Conservation (phyloP, 2,113 vertebrate species). For the Rhinichthys klamathensis region DNA sequence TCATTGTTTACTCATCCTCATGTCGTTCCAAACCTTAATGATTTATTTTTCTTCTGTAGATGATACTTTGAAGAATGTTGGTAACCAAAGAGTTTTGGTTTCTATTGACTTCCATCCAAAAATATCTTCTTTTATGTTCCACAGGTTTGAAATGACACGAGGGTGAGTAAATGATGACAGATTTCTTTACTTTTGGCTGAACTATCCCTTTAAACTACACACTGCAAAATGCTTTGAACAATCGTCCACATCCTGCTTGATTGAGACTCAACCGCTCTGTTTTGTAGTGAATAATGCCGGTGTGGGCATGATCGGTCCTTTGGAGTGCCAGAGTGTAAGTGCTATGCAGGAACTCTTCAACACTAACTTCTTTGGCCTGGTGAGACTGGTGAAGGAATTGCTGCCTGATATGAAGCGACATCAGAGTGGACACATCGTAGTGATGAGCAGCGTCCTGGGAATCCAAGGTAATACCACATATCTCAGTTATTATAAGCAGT, state of each 20-base stretch:
- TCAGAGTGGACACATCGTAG: constrained; percentile 71
- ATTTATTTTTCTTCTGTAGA: too few relatives aligned
- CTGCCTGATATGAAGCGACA: constrained; percentile 77
- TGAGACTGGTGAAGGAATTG: constrained; percentile 76
- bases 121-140: neutral
- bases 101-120: neutral
- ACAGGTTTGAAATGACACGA: neutral
- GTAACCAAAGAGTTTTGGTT: neutral
- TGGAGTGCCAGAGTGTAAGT: constrained; percentile 77
- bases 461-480: constrained; percentile 69
- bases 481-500: neutral
- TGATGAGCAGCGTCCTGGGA: constrained; percentile 81
- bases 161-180: neutral
- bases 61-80: too few relatives aligned
- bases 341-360: constrained; percentile 76
- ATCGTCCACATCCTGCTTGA: neutral
- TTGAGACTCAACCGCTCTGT: neutral
- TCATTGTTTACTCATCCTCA: too few relatives aligned
- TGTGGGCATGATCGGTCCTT: constrained; percentile 77
- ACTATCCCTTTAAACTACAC: neutral
- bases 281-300: constrained; percentile 81
- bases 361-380: constrained; percentile 79
- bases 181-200: neutral
- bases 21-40: too few relatives aligned
- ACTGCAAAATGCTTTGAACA: neutral